Conservation (phyloP, 2,888 invertebrate species). For the Pristionchus maxplancki region DNA sequence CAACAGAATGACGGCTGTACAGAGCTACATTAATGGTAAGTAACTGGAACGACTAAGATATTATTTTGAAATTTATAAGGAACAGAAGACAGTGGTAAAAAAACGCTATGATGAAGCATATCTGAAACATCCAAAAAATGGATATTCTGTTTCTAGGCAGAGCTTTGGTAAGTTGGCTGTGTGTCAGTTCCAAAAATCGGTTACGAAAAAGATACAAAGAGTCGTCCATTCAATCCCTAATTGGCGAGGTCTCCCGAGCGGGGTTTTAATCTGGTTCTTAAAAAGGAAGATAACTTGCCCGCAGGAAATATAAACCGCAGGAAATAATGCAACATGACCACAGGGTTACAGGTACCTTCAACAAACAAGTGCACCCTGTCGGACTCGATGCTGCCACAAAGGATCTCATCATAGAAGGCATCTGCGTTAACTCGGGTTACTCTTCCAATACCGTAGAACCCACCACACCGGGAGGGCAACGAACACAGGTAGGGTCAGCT, state of each 20-base stretch:
- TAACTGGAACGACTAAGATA: not conserved
- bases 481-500: constrained; percentile 56
- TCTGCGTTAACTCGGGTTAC: constrained; percentile 81
- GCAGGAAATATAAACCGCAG: too few relatives aligned
- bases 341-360: constrained; percentile 63
- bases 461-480: constrained; percentile 62
- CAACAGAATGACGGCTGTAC: constrained; percentile 81
- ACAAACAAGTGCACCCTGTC: constrained; percentile 59
- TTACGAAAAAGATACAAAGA: not conserved
- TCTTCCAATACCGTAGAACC: constrained; percentile 61
- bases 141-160: too few relatives aligned
- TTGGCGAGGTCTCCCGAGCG: too few relatives aligned
- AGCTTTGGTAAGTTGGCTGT: too few relatives aligned
- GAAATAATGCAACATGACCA: too few relatives aligned
- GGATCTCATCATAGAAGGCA: constrained; percentile 86
- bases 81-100: too few relatives aligned
- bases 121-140: too few relatives aligned
- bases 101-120: too few relatives aligned
- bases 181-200: too few relatives aligned
- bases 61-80: not conserved
- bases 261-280: too few relatives aligned
- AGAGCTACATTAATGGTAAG: constrained; percentile 81
- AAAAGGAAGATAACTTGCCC: not conserved
- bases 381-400: constrained; percentile 58
- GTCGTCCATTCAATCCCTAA: too few relatives aligned